Percentiles rank a stretch among this genome's conserved stretches.
These are phyloP conservation scores for Periplaneta americana DNA, from an alignment of 1,140 invertebrate genomes.

Conservation along the genomic window DNA sequence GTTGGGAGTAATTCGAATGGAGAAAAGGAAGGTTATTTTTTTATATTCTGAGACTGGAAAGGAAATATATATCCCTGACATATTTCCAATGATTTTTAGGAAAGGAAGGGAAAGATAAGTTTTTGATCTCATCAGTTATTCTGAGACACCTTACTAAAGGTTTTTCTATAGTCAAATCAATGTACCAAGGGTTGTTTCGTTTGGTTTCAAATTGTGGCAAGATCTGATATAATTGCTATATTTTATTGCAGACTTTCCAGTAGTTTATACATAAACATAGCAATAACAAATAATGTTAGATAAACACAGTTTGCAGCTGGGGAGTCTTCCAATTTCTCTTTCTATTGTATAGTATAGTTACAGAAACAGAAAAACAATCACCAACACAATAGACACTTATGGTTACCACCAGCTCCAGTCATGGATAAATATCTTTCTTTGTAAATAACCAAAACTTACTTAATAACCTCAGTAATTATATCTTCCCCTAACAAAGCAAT, in stretches of 20 bases:
- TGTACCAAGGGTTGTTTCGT: not conserved
- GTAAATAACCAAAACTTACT: not conserved
- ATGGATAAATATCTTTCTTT: not conserved
- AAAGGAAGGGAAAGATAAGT: not conserved
- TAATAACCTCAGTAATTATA: not conserved
- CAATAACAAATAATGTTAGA: constrained; percentile 3
- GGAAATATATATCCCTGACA: too few relatives aligned
- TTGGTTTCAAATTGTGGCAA: not conserved
- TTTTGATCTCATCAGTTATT: not conserved
- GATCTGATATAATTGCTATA: not conserved
- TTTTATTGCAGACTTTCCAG: constrained; percentile 10
- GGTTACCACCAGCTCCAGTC: not conserved
- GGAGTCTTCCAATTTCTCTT: not conserved
- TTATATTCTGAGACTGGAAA: too few relatives aligned
- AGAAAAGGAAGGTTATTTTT: too few relatives aligned
- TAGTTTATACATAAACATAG: constrained; percentile 2
- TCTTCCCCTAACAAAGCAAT: not conserved
- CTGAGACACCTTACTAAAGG: not conserved
- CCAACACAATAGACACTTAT: not conserved
- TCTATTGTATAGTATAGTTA: not conserved
- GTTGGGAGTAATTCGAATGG: not conserved
- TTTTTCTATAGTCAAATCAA: too few relatives aligned
- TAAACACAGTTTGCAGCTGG: constrained; percentile 10
- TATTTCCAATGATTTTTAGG: too few relatives aligned
- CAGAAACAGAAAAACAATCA: not conserved